Evolutionary conservation across 2,888 invertebrate genomes (phyloP), one percentile per base, ranked within the genome.

Genomic region (Rapana venosa): DNA sequence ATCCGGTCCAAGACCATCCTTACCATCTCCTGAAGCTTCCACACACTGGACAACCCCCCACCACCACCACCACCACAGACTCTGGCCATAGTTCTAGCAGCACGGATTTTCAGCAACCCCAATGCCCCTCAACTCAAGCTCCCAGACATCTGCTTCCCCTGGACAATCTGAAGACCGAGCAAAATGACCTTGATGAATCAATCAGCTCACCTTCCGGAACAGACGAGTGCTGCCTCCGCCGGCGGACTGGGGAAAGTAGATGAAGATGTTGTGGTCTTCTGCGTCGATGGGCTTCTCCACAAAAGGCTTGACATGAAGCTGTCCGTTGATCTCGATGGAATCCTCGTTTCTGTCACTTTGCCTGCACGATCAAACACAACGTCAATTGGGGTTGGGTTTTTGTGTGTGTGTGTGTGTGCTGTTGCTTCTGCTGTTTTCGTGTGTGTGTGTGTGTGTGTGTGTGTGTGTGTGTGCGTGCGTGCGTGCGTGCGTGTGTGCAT

Each of bases 261-360:
- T 99, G 96, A 99, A 99, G 96, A 99, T 99, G 96, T 99, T 99
- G 96, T 99, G 99, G 97, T 99, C 99, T 96, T 99, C 99, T 0
- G 99, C 99, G 36, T 99, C 99, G 15, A 99, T 98, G 0, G 99
- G 99, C 96, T 99, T 99, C 97, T 99, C 99, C 35, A 99, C 99
- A 97, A 99, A 99, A 0, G 99, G 99, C 95, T 99, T 99, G 95
- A 99, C 99, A 96, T 99, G 99, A 11, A 94, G 91, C 58, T 98
- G 97, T 13, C 99, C 99, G 96, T 99, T 98, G 86, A 99, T 98
- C 97, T 99, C 99, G 6, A 99, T 99, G 94, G 98, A 98, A 96
- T 99, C 99, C 96, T 99, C 0, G 98, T 98, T 96, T 99, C 99
- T 20, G 94, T 92, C 77, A 96, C 92, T 26, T 98, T 98, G 96